Evolutionary conservation across 2,113 vertebrate genomes (phyloP).

Genomic region (Pionites leucogaster): DNA sequence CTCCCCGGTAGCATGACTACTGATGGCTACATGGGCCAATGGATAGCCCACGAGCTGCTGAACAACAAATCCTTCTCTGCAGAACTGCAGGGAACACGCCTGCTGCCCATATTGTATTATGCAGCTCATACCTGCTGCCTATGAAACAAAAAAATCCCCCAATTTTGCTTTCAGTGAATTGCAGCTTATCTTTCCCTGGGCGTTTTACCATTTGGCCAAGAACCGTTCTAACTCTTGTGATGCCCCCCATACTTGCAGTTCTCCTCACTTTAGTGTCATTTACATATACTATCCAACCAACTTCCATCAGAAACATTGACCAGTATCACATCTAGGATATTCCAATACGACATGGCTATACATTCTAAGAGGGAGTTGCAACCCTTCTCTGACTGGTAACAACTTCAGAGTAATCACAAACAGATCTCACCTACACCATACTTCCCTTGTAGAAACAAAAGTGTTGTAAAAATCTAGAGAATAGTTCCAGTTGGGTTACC

Average conservation of each 20-base stretch:
- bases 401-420: not conserved
- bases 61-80: not conserved
- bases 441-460: not conserved
- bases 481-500: not conserved
- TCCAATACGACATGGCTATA: not conserved
- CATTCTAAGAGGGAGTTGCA: not conserved
- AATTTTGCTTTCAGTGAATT: not conserved
- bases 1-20: not conserved
- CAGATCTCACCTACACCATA: not conserved
- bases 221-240: not conserved
- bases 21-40: not conserved
- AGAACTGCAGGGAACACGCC: not conserved
- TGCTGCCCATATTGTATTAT: accelerated
- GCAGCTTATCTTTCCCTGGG: not conserved
- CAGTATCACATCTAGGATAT: not conserved
- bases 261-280: not conserved
- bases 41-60: not conserved
- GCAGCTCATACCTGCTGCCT: not conserved
- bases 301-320: not conserved
- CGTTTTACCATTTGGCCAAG: not conserved
- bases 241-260: not conserved
- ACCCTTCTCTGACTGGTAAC: not conserved
- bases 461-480: not conserved
- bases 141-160: not conserved
- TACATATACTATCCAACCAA: not conserved